Conservation (phyloP, 2,797 vertebrate genomes). For the Liparis tanakae region DNA sequence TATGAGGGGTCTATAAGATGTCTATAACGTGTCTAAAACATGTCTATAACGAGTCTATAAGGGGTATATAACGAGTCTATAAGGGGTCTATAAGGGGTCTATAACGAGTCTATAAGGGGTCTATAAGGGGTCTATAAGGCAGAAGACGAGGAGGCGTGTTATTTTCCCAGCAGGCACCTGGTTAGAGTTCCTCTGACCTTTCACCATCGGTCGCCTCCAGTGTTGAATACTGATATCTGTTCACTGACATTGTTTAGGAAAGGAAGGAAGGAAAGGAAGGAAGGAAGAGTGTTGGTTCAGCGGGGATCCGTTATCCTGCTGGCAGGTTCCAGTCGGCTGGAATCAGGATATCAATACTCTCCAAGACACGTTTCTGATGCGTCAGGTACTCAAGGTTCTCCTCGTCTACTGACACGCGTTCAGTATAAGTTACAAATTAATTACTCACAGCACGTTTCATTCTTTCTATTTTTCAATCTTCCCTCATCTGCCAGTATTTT, state of each 20-base stretch:
- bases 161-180: slow-evolving; percentile 77
- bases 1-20: no score
- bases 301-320: slow-evolving; percentile 38
- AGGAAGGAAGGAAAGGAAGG: no score
- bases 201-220: slow-evolving; percentile 56
- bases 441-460: not conserved
- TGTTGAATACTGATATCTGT: slow-evolving; percentile 77
- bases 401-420: not conserved
- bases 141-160: slow-evolving; percentile 73
- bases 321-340: slow-evolving; percentile 19
- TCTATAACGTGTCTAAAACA: no score
- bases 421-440: not conserved
- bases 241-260: slow-evolving; percentile 56
- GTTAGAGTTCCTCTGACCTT: slow-evolving; percentile 81
- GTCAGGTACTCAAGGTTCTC: not conserved
- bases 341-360: slow-evolving; percentile 16
- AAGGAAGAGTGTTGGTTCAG: slow-evolving; percentile 34
- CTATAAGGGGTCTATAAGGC: slow-evolving; percentile 10
- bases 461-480: not conserved
- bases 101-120: no score
- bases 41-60: no score
- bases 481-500: not conserved
- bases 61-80: no score
- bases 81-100: no score
- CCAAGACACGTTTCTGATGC: not conserved